A percentile compares a stretch with the other conserved stretches of the same genome.
These are phyloP conservation scores for Periphyllus acericola DNA, from an alignment of 2,888 invertebrate genomes.

Conservation along the genomic window DNA sequence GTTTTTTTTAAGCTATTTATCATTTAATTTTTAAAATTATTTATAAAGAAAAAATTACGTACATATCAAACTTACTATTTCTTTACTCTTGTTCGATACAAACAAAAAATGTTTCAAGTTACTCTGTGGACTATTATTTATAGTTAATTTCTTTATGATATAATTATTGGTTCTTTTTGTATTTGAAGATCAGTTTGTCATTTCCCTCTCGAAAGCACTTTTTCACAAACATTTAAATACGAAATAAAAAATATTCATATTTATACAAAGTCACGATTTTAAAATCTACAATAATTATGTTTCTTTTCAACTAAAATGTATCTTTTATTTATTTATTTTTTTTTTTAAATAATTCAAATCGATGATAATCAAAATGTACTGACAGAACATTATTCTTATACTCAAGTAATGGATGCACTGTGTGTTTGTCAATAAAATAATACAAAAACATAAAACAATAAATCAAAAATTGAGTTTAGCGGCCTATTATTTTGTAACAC, in stretches of 20 bases:
- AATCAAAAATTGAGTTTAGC: conserved; percentile 18
- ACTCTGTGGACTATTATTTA: not conserved
- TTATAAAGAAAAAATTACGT: not conserved
- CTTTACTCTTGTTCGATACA: not conserved
- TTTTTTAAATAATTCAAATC: not conserved
- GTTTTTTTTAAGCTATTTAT: not conserved
- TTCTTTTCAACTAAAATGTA: not conserved
- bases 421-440: not conserved
- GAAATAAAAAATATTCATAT: not conserved
- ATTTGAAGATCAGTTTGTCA: too few species aligned
- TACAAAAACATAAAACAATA: not conserved
- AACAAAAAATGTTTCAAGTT: not conserved
- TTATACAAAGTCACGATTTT: too few species aligned
- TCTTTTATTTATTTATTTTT: not conserved
- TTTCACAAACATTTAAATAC: not conserved
- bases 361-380: not conserved
- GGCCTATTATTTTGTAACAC: conserved; percentile 7
- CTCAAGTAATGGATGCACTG: not conserved
- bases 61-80: not conserved
- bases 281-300: not conserved
- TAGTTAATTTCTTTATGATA: not conserved
- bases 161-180: too few species aligned
- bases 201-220: too few species aligned
- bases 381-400: not conserved
- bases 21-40: not conserved